phyloP scores from a whole-genome alignment of 2,888 invertebrate species.

The Zygogramma bicolorata region DNA sequence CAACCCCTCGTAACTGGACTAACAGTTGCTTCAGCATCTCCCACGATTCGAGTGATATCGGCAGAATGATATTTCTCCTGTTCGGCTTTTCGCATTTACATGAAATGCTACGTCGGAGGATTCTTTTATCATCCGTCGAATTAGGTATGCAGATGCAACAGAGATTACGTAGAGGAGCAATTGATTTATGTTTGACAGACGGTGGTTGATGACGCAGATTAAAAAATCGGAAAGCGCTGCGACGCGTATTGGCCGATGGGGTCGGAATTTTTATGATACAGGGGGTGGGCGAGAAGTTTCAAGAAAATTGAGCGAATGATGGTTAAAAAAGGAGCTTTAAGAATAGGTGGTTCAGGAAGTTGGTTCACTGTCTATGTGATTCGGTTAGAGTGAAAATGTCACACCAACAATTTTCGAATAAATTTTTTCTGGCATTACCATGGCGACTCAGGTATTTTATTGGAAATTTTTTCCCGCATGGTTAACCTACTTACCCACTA shows the following conservation, averaged over 20 bases:
- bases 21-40: conserved; percentile 22
- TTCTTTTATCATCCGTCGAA: conserved; percentile 14
- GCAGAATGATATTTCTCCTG: conserved; percentile 5
- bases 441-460: too few species aligned
- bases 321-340: too few species aligned
- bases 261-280: neutral
- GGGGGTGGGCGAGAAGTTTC: neutral
- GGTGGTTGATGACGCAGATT: conserved; percentile 4
- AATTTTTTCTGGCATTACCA: too few species aligned
- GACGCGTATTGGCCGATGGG: neutral
- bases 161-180: conserved; percentile 1
- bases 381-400: too few species aligned
- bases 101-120: conserved; percentile 16
- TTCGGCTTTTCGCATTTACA: conserved; percentile 19
- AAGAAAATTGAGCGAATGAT: too few species aligned
- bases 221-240: neutral
- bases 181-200: conserved; percentile 25
- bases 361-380: too few species aligned
- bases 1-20: neutral
- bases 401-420: too few species aligned
- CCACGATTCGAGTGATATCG: conserved; percentile 27
- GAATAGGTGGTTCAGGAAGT: too few species aligned
- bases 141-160: conserved; percentile 22
- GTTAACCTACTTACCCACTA: too few species aligned
- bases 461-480: too few species aligned